Base-by-base conservation (phyloP, 2,797 vertebrate genomes). In the Argya squamiceps region DNA sequence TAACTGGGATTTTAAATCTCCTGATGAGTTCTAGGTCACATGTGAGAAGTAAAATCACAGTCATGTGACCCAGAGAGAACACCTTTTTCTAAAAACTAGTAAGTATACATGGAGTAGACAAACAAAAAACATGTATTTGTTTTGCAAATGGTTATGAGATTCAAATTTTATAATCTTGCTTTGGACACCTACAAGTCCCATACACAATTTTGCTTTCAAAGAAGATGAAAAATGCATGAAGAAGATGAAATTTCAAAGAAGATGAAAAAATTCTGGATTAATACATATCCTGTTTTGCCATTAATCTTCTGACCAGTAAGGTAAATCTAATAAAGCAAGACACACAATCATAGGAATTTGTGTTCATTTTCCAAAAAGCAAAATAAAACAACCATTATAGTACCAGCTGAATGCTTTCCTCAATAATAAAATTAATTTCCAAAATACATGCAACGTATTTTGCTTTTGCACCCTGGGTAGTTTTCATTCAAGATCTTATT, bases 161-260 rank as follows among this genome's bases (percentile, higher is more conserved):
- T 75, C 36, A 75, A 49, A 68, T 56, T 41, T 92, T 24, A 44
- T 58, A 75, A 68, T 29, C 32, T n/a, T 78, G 24, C 19, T 82
- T 50, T 65, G 27, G 19, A 75, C 30, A 74, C 37, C 20, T 36
- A 17, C 24, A 77, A 22, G 26, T 67, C 19, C 39, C 32, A 41
- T 20, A 59, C 0, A 1, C 0, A 3, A 70, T 47, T 88, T 17
- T 74, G 26, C 32, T 74, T 53, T 39, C 22, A 55, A 2, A 18
- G 17, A 83, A 56, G 39, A 67, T 20, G 15, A 70, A 77, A 85
- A 93, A 64, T 55, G 14, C 1, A 0, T 14, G 39, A 2, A 18
- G 17, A 83, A 56, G 39, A 70, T 20, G 15, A 70, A 77, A 85
- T 74, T 53, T 39, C 22, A 55, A 2, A 18, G 17, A 83, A 56